A percentile compares a stretch with the other conserved stretches of the same genome.
These are phyloP conservation scores for Lumbricus terrestris DNA, from an alignment of 2,888 invertebrate species.

Conservation along the genomic window DNA sequence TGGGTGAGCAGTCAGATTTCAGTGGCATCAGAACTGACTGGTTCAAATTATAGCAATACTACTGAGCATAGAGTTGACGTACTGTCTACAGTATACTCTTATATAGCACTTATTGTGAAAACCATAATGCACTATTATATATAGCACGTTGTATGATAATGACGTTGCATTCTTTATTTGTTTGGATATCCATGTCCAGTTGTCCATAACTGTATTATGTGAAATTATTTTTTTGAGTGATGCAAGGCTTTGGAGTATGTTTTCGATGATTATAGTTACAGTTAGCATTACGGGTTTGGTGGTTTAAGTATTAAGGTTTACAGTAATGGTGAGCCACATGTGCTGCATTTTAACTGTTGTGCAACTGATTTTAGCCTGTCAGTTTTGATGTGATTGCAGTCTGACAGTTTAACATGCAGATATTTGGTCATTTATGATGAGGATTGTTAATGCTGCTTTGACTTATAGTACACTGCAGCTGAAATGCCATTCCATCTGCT, in stretches of 20 bases:
- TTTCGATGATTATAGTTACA: neutral
- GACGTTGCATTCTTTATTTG: neutral
- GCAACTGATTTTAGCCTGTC: neutral
- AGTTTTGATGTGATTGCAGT: neutral
- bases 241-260: neutral
- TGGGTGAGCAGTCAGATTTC: neutral
- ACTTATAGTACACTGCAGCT: neutral
- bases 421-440: neutral
- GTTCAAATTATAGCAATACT: neutral
- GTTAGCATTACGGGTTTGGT: neutral
- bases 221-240: neutral
- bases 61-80: too few relatives aligned
- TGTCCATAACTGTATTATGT: neutral
- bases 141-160: neutral
- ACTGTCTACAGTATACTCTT: neutral
- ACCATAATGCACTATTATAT: neutral
- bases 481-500: neutral
- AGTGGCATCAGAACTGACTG: neutral
- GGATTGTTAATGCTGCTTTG: neutral
- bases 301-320: neutral
- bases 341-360: neutral
- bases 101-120: neutral
- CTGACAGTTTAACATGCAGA: neutral
- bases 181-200: neutral
- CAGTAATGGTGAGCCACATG: neutral